Base-by-base conservation (phyloP, 2,888 invertebrate species). In the Hydrotaea cyrtoneurina region DNA sequence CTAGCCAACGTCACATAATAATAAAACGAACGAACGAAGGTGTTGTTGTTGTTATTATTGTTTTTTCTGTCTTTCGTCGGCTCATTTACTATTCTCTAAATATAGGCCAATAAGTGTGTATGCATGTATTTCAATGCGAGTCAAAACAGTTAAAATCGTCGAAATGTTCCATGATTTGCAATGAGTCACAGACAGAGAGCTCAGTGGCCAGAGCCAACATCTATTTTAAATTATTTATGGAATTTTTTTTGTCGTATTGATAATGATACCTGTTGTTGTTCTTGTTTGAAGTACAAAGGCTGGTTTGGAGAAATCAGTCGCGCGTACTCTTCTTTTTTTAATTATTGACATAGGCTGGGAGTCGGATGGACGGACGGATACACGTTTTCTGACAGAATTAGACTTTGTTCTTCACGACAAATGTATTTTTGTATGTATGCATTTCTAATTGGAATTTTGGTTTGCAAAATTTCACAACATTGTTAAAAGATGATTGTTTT, bases 51-150 rank as follows among this genome's bases (percentile, higher is more conserved):
- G n/a, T 31, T 50, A 13, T 7, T 50, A 13, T 50, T 50, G 15
- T 3, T 50, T 15, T n/a, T 50, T 50, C n/a, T 13, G 13, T 50
- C n/a, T 50, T 15, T n/a, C n/a, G n/a, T n/a, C 26, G 26, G 1
- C 59, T 11, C 59, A 15, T 26, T 50, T n/a, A 50, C 19, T 84
- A 80, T 59, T 76, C 31, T 62, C 26, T 36, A 81, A 82, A 85
- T 79, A 36, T 77, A 62, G 82, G 79, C 77, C 79, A 80, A 69
- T n/a, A n/a, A n/a, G n/a, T n/a, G n/a, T n/a, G n/a, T n/a, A n/a
- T n/a, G n/a, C n/a, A n/a, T 79, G 17, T 26, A 66, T 31, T n/a
- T 53, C 17, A 55, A 5, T 69, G 31, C 23, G 17, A 46, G 59
- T 66, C 39, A 46, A 80, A 55, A 72, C 59, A 62, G 19, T 0